These are phyloP conservation scores for Antennarius striatus DNA, from an alignment of 2,113 vertebrate species.

Conservation along the genomic window DNA sequence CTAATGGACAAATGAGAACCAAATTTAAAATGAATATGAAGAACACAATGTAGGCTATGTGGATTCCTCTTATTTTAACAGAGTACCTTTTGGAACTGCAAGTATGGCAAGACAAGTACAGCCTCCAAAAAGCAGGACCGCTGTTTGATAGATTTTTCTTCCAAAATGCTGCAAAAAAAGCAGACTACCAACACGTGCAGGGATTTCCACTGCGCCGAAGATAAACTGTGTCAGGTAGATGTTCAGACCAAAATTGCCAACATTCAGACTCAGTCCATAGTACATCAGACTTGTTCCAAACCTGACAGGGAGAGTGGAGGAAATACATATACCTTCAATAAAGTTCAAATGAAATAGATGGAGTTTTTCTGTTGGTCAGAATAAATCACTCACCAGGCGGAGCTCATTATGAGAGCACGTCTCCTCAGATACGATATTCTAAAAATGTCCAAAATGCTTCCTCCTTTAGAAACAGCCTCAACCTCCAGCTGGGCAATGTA, in stretches of 20 bases:
- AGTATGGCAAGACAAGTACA: slow-evolving; percentile 78
- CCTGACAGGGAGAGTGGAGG: slow-evolving; percentile 66
- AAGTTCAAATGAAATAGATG: neutral
- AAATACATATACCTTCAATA: too few species aligned
- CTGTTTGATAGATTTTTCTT: slow-evolving; percentile 75
- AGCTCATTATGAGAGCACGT: slow-evolving; percentile 78
- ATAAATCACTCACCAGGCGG: slow-evolving; percentile 81
- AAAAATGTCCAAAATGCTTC: slow-evolving; percentile 81
- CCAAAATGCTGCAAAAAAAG: slow-evolving; percentile 79
- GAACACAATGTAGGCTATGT: too few species aligned
- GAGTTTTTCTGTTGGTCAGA: too few species aligned
- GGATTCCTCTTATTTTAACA: too few species aligned
- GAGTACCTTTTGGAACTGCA: slow-evolving; percentile 83
- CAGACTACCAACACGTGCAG: slow-evolving; percentile 73
- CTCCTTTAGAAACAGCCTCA: slow-evolving; percentile 59
- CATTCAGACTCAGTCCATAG: slow-evolving; percentile 86
- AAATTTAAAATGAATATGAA: neutral
- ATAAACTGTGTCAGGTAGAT: slow-evolving; percentile 91
- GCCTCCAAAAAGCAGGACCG: slow-evolving; percentile 79
- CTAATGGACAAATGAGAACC: slow-evolving; percentile 79
- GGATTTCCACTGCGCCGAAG: slow-evolving; percentile 85
- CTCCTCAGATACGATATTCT: slow-evolving; percentile 77
- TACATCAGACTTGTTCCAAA: slow-evolving; percentile 85
- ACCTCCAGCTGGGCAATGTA: slow-evolving; percentile 7
- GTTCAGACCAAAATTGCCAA: slow-evolving; percentile 88